Conservation (phyloP, 2,113 vertebrate species). For the Crotalus horridus region DNA sequence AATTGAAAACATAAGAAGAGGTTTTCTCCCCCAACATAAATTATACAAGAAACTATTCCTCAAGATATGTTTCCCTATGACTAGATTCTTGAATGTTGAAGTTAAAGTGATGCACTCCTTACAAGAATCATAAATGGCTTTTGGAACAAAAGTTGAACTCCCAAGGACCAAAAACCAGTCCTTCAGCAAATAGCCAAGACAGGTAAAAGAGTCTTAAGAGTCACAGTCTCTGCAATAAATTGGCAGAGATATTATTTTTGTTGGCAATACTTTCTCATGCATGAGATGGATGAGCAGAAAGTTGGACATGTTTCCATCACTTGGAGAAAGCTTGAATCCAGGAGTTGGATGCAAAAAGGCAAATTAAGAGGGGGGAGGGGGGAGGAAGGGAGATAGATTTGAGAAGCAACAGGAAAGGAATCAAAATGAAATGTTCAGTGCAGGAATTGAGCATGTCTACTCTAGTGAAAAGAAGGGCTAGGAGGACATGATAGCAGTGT, state of each 20-base stretch:
- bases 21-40: background rate
- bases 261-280: background rate
- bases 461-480: background rate
- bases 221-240: background rate
- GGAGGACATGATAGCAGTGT: background rate
- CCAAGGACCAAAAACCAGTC: background rate
- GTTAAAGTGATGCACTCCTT: background rate
- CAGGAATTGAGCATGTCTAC: background rate
- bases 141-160: background rate
- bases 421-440: background rate
- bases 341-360: background rate
- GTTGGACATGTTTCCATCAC: background rate
- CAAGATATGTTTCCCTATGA: background rate
- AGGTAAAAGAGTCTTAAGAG: background rate
- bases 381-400: background rate
- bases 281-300: background rate
- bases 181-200: background rate
- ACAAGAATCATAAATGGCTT: background rate
- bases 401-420: background rate
- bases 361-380: background rate
- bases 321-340: background rate
- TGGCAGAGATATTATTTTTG: background rate
- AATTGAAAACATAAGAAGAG: background rate
- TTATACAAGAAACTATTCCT: background rate
- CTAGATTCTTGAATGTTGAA: background rate